Evolutionary conservation across 2,888 invertebrate species (phyloP).

Genomic region (Hetaerina titia): DNA sequence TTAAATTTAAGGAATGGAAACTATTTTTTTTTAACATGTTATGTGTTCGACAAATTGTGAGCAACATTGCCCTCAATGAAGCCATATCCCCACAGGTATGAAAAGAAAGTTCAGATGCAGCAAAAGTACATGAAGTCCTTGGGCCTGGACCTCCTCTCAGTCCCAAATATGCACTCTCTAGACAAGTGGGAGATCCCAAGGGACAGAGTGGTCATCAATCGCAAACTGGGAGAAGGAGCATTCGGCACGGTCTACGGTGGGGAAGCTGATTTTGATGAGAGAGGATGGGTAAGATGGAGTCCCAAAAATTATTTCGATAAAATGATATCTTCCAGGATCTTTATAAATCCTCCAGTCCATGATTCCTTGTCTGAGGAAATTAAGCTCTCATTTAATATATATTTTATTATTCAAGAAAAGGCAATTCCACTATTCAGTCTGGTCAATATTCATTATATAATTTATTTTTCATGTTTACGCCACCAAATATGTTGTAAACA

Average conservation of each 20-base stretch:
- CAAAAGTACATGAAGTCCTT: slow-evolving; percentile 85
- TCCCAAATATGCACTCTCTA: slow-evolving; percentile 79
- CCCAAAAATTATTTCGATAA: too few relatives aligned
- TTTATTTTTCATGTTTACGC: too few relatives aligned
- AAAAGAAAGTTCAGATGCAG: slow-evolving; percentile 83
- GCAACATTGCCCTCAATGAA: slow-evolving; percentile 36
- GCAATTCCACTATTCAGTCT: too few relatives aligned
- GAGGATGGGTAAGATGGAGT: slow-evolving; percentile 82
- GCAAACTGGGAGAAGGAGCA: slow-evolving; percentile 92
- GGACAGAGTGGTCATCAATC: slow-evolving; percentile 90
- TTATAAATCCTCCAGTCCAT: too few relatives aligned
- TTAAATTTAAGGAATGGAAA: not conserved
- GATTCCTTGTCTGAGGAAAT: too few relatives aligned
- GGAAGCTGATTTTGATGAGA: slow-evolving; percentile 85
- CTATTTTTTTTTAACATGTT: slow-evolving; percentile 42
- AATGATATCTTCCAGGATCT: too few relatives aligned
- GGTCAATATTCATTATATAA: too few relatives aligned
- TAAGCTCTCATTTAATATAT: too few relatives aligned
- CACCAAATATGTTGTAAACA: too few relatives aligned
- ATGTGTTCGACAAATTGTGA: not conserved
- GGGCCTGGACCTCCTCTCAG: slow-evolving; percentile 82
- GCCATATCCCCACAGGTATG: slow-evolving; percentile 78
- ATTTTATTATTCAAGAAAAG: too few relatives aligned
- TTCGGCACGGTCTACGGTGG: slow-evolving; percentile 96
- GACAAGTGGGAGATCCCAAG: slow-evolving; percentile 94